Conservation (phyloP, 2,113 vertebrate genomes). For the Seriola rivoliana region DNA sequence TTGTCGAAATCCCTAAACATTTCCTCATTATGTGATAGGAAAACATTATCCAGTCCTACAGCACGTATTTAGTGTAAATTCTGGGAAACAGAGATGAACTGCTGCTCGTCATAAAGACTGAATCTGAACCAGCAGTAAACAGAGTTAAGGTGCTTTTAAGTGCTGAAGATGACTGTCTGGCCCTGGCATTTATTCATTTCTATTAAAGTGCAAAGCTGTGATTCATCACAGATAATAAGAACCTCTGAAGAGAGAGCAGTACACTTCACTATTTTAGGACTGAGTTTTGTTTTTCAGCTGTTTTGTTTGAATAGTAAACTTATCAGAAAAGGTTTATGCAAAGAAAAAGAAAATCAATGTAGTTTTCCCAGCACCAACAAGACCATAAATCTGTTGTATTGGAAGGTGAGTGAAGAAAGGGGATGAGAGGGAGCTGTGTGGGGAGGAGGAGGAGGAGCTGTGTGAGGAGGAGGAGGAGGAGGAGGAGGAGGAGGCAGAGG, state of each 20-base stretch:
- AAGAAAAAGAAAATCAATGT: slow-evolving; percentile 79
- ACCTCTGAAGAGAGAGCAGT: neutral
- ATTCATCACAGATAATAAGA: too few relatives aligned
- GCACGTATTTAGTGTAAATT: neutral
- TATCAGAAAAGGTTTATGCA: slow-evolving; percentile 80
- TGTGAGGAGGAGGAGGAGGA: neutral
- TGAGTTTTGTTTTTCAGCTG: neutral
- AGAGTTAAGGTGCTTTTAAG: neutral
- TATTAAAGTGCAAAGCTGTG: neutral
- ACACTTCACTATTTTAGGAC: neutral
- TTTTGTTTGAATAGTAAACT: neutral
- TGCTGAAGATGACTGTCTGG: too few relatives aligned
- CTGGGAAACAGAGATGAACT: too few relatives aligned
- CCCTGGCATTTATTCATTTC: neutral
- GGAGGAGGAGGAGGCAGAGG: neutral
- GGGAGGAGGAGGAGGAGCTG: slow-evolving; percentile 34
- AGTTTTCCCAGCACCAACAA: slow-evolving; percentile 83
- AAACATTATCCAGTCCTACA: too few relatives aligned
- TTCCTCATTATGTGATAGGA: too few relatives aligned
- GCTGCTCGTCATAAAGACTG: neutral
- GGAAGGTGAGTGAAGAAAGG: slow-evolving; percentile 42
- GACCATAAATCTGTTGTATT: slow-evolving; percentile 85
- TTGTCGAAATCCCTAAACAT: too few relatives aligned
- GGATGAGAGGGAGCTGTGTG: slow-evolving; percentile 46
- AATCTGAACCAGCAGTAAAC: neutral